Conservation (phyloP, 2,888 invertebrate genomes). For the Cerastoderma edule region DNA sequence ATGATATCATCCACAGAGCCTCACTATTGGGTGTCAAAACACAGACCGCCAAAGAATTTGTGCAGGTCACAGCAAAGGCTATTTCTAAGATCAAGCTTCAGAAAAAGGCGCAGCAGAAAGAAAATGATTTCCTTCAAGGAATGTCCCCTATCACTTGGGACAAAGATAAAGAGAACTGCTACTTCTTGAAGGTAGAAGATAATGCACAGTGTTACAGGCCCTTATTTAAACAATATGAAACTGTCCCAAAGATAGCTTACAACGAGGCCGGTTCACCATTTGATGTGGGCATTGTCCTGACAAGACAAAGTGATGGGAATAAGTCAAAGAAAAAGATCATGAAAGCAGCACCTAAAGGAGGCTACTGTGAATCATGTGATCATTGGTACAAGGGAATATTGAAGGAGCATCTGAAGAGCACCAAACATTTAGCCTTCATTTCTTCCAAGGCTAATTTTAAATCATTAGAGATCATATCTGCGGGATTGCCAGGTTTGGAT, state of each 20-base stretch:
- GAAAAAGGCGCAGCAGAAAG: constrained; percentile 20
- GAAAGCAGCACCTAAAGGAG: constrained; percentile 48
- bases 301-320: constrained; percentile 50
- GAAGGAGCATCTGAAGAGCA: constrained; percentile 64
- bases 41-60: constrained; percentile 50
- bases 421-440: constrained; percentile 63
- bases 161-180: constrained; percentile 59
- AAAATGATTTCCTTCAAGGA: constrained; percentile 50
- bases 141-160: constrained; percentile 62
- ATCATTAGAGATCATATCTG: constrained; percentile 51
- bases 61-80: constrained; percentile 48
- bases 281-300: constrained; percentile 62
- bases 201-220: constrained; percentile 57
- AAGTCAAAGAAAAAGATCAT: constrained; percentile 54
- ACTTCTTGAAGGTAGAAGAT: constrained; percentile 63
- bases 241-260: constrained; percentile 58
- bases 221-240: constrained; percentile 64
- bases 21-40: constrained; percentile 58
- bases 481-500: constrained; percentile 53
- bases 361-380: constrained; percentile 69
- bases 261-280: constrained; percentile 65
- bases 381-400: constrained; percentile 68
- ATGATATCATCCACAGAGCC: constrained; percentile 59
- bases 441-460: constrained; percentile 54
- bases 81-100: constrained; percentile 41